Conservation (phyloP, 23 tunicate genomes). For the Trididemnum nubilum region DNA sequence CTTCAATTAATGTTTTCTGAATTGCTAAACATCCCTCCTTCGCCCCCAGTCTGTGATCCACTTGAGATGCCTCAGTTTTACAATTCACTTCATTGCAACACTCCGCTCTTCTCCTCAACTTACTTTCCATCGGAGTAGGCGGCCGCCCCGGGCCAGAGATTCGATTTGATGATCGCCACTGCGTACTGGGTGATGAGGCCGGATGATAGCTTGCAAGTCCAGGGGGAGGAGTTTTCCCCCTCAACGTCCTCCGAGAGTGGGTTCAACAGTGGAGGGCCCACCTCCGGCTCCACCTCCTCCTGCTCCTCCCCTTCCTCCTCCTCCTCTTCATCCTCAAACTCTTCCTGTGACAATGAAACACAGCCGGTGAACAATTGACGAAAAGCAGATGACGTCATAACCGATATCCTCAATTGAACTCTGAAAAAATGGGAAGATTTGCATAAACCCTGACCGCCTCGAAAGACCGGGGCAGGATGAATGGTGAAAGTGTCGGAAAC, state of each 20-base stretch:
- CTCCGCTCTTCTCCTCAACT: too few species aligned
- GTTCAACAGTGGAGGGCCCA: conserved; percentile 76
- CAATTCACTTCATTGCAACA: too few species aligned
- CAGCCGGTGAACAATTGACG: too few species aligned
- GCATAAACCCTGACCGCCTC: too few species aligned
- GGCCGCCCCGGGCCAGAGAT: conserved; percentile 84
- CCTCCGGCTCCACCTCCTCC: conserved; percentile 85
- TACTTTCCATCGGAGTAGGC: conserved; percentile 82
- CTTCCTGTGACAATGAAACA: conserved; percentile 34
- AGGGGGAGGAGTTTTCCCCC: conserved; percentile 79
- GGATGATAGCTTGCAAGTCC: conserved; percentile 74
- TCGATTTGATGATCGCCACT: conserved; percentile 60
- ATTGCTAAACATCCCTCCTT: too few species aligned
- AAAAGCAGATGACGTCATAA: too few species aligned
- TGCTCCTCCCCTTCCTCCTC: conserved; percentile 83
- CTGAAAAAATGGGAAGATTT: too few species aligned
- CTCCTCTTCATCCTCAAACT: conserved; percentile 83
- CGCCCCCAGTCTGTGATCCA: too few species aligned
- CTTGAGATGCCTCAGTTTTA: too few species aligned
- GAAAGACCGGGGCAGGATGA: not conserved
- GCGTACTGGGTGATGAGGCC: conserved; percentile 78
- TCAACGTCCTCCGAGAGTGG: conserved; percentile 85
- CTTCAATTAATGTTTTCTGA: too few species aligned
- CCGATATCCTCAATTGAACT: too few species aligned
- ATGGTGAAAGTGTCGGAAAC: too few species aligned